A percentile compares a stretch with the other conserved stretches of the same genome.
Evolutionary conservation across 2,888 invertebrate species (phyloP).

Genomic region (Lucinisca nassula): DNA sequence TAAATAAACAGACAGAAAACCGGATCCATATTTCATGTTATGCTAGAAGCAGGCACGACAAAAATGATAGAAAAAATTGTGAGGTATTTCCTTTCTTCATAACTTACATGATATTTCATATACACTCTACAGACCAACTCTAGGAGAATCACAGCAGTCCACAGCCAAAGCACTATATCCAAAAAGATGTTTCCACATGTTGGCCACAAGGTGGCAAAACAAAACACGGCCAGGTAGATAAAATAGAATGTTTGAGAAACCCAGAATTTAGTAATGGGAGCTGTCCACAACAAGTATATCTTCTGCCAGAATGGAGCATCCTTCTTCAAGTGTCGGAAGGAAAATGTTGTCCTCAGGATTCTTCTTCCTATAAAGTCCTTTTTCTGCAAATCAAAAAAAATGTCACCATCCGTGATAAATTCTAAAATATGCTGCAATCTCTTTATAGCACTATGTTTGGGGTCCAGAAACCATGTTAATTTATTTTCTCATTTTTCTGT

Average conservation of each 20-base stretch:
- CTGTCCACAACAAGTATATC: constrained; percentile 87
- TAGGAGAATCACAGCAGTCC: constrained; percentile 79
- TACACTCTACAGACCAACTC: constrained; percentile 77
- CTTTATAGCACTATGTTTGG: too few relatives aligned
- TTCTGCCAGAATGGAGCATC: constrained; percentile 72
- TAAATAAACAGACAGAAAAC: too few relatives aligned
- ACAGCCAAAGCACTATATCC: constrained; percentile 86
- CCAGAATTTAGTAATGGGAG: constrained; percentile 89
- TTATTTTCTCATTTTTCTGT: too few relatives aligned
- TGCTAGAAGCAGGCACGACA: background rate
- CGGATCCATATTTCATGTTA: too few relatives aligned
- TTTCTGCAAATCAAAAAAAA: background rate
- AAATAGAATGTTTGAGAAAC: constrained; percentile 85
- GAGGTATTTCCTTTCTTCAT: too few relatives aligned
- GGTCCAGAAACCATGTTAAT: too few relatives aligned
- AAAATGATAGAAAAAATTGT: background rate
- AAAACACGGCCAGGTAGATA: constrained; percentile 78
- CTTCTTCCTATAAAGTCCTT: background rate
- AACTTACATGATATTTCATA: constrained; percentile 79
- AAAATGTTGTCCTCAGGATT: background rate
- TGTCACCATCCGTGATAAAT: too few relatives aligned
- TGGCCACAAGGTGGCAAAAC: constrained; percentile 85
- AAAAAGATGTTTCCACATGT: constrained; percentile 87
- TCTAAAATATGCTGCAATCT: too few relatives aligned
- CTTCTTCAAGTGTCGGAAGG: background rate